These are phyloP conservation scores for Sacculina carcini DNA, from an alignment of 2,888 invertebrate species.

Conservation along the genomic window DNA sequence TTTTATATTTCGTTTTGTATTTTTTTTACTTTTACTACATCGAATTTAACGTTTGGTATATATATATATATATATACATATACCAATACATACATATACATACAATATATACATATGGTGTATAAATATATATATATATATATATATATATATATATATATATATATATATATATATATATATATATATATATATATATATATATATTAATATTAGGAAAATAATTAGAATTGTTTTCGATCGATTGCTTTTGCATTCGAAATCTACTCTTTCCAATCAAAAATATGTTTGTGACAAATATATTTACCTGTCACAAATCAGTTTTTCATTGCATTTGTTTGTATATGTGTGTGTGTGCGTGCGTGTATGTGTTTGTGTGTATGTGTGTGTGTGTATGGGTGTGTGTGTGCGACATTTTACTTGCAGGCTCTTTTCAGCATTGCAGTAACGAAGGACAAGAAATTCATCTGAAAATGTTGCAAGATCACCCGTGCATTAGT, in stretches of 20 bases:
- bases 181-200: background rate
- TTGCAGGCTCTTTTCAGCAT: background rate
- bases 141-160: constrained; percentile 7
- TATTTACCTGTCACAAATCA: too few relatives aligned
- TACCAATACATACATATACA: constrained; percentile 4
- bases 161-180: constrained; percentile 3
- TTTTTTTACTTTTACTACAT: constrained; percentile 8
- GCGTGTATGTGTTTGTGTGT: background rate
- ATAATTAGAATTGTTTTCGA: background rate
- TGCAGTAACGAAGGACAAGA: background rate
- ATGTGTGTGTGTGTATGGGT: background rate
- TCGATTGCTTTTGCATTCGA: too few relatives aligned
- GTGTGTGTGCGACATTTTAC: background rate
- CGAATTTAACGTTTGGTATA: constrained; percentile 1
- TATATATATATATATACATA: constrained; percentile 14
- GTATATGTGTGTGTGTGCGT: background rate
- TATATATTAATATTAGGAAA: background rate
- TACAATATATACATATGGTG: constrained; percentile 1
- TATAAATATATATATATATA: constrained; percentile 17
- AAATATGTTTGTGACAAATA: too few relatives aligned
- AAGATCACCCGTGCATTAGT: constrained; percentile 4
- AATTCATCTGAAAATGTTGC: background rate
- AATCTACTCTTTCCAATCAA: too few relatives aligned
- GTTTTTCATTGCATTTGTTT: background rate
- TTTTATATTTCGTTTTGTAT: background rate